These are phyloP conservation scores for Lydus trimaculatus DNA, from an alignment of 2,888 invertebrate species.

Conservation along the genomic window DNA sequence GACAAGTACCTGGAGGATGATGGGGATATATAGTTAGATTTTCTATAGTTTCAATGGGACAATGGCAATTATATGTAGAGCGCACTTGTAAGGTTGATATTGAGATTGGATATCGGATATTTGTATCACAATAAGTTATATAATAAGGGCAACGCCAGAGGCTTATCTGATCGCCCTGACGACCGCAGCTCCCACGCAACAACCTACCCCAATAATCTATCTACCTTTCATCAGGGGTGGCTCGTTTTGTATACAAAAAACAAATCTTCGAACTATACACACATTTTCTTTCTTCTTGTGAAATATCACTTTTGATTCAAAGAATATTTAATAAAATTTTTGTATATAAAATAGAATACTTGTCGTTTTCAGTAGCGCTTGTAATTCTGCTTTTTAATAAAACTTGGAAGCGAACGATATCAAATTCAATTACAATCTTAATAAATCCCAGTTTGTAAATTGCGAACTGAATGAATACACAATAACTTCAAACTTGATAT, in stretches of 20 bases:
- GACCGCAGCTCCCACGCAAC: conserved; percentile 50
- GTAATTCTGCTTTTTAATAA: conserved; percentile 37
- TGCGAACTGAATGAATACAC: conserved; percentile 41
- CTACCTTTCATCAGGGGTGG: conserved; percentile 12
- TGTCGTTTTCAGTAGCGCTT: conserved; percentile 11
- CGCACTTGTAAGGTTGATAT: conserved; percentile 31
- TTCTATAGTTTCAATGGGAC: conserved; percentile 15
- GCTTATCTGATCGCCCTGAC: conserved; percentile 45
- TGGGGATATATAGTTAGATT: conserved; percentile 3
- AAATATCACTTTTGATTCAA: neutral
- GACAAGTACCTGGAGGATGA: conserved; percentile 6
- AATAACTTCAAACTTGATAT: conserved; percentile 54
- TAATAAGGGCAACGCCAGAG: conserved; percentile 40
- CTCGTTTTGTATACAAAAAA: neutral
- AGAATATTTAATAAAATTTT: conserved; percentile 26
- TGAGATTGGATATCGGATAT: conserved; percentile 37
- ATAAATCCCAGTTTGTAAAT: conserved; percentile 38
- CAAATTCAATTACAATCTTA: conserved; percentile 43
- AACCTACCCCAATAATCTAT: conserved; percentile 17
- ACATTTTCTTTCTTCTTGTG: neutral
- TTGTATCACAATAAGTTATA: conserved; percentile 45
- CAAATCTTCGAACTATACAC: no score
- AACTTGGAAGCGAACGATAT: conserved; percentile 29
- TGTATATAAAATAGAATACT: conserved; percentile 24
- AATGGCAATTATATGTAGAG: conserved; percentile 32